phyloP scores from a whole-genome alignment of 1,140 invertebrate genomes.

The Macrotrachela quadricornifera region DNA sequence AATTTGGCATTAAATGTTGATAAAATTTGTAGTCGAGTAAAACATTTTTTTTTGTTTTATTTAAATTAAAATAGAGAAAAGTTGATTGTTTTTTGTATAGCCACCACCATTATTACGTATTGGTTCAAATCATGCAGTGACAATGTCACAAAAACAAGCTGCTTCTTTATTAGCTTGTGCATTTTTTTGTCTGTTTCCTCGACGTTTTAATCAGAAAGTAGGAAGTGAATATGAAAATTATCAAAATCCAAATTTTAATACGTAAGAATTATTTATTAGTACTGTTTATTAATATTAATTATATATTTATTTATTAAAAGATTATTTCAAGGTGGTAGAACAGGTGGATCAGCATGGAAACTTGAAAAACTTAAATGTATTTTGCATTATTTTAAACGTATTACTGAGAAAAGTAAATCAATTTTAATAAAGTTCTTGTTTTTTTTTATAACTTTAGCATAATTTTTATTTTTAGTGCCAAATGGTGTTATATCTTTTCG shows the following conservation, averaged over 20 bases:
- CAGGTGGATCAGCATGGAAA: neutral
- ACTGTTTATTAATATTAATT: conserved; percentile 9
- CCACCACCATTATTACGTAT: too few relatives aligned
- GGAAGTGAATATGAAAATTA: conserved; percentile 42
- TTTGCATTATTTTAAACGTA: conserved; percentile 59
- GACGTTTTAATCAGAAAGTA: conserved; percentile 40
- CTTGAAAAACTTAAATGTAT: conserved; percentile 66
- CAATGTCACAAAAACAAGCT: conserved; percentile 60
- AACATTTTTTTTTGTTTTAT: too few relatives aligned
- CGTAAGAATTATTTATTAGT: conserved; percentile 9
- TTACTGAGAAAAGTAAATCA: conserved; percentile 34
- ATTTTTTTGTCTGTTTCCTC: conserved; percentile 82
- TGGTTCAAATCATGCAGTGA: conserved; percentile 24
- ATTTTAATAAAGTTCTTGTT: too few relatives aligned
- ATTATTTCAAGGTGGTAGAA: neutral
- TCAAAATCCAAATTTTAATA: conserved; percentile 5
- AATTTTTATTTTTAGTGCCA: conserved; percentile 36
- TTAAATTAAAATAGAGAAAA: too few relatives aligned
- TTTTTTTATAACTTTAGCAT: too few relatives aligned
- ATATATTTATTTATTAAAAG: neutral
- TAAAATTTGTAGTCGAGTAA: too few relatives aligned
- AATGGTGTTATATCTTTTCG: conserved; percentile 48
- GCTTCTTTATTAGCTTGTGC: conserved; percentile 71
- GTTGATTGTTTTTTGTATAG: too few relatives aligned
- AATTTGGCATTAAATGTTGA: too few relatives aligned